A percentile compares a stretch with the other conserved stretches of the same genome.
These are phyloP conservation scores for Diplodus puntazzo DNA, from an alignment of 2,797 vertebrate species.

Conservation along the genomic window DNA sequence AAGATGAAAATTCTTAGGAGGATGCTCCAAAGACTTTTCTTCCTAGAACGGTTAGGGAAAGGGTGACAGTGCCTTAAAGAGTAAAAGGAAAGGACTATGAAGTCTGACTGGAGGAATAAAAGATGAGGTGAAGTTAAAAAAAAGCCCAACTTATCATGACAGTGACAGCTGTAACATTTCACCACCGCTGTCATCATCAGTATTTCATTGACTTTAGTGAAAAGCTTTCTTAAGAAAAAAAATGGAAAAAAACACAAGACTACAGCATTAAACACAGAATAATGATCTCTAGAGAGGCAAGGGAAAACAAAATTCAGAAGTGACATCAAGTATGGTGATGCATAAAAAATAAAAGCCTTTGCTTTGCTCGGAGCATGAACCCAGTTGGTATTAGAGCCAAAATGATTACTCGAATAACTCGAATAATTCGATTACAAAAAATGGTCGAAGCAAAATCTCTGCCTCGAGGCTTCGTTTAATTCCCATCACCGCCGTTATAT, in stretches of 20 bases:
- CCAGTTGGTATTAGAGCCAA: too few relatives aligned
- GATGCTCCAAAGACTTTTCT: conserved; percentile 25
- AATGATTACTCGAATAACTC: too few relatives aligned
- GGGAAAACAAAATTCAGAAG: conserved; percentile 11
- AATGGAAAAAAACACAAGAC: not conserved
- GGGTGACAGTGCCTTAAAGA: conserved; percentile 36
- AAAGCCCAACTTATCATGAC: conserved; percentile 37
- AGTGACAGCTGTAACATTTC: conserved; percentile 54
- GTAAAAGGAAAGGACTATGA: conserved; percentile 42
- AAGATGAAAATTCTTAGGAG: conserved; percentile 28
- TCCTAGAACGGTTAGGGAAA: conserved; percentile 26
- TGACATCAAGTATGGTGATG: not conserved
- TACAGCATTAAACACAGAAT: conserved; percentile 7
- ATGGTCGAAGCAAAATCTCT: too few relatives aligned
- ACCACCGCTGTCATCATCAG: conserved; percentile 30
- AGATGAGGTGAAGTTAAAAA: conserved; percentile 39
- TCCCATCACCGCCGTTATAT: too few relatives aligned
- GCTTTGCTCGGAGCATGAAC: not conserved
- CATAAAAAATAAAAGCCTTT: conserved; percentile 5
- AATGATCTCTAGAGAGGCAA: not conserved
- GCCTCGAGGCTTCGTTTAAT: too few relatives aligned
- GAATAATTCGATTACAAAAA: too few relatives aligned
- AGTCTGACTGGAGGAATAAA: conserved; percentile 58
- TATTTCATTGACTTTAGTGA: conserved; percentile 30
- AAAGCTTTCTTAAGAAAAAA: conserved; percentile 22